Evolutionary conservation across 2,113 vertebrate species (phyloP), one percentile per base, ranked within the genome.

Genomic region (Aegotheles bennettii): DNA sequence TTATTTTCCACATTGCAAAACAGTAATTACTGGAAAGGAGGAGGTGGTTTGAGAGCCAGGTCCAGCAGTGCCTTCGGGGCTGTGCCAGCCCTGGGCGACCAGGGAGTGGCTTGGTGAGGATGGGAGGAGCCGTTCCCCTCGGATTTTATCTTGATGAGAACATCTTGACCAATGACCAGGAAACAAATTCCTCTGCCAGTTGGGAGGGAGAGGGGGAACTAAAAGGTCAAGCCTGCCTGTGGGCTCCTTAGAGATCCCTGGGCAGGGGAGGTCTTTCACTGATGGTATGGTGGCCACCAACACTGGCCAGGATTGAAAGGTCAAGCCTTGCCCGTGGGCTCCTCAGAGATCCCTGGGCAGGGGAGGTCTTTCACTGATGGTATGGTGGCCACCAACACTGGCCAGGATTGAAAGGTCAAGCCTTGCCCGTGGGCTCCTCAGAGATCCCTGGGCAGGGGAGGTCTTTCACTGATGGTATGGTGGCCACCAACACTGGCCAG

Each of bases 1-100:
- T 93, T 90, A 35, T 92, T 96, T 95, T 88, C 59, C 63, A 42
- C 53, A 45, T 91, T 95, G 86, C 94, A 95, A 94, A 97, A 95
- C 65, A 95, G 76, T 36, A 60, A 73, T 95, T 96, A 89, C 87
- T 88, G 90, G 81, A 91, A 93, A n/a, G 83, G 65, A 64, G 0
- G 2, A 48, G 35, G 89, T 18, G 53, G 51, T 85, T 76, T 70
- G 67, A 76, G 56, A 91, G 77, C 83, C 65, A 96, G 67, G 59
- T 33, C 91, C 23, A 31, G 56, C 1, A 0, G 88, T 83, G 83
- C 48, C 40, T 88, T 18, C 24, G 0, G n/a, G 54, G 65, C 75
- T 57, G 33, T 83, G 91, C 93, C 95, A 97, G 75, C 38, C 38
- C 76, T 1, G 9, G 53, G 60, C 4, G 4, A 67, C 28, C 28